Evolutionary conservation across 2,888 invertebrate genomes (phyloP), one percentile per base, ranked within the genome.

Genomic region (Blastobasis adustella): DNA sequence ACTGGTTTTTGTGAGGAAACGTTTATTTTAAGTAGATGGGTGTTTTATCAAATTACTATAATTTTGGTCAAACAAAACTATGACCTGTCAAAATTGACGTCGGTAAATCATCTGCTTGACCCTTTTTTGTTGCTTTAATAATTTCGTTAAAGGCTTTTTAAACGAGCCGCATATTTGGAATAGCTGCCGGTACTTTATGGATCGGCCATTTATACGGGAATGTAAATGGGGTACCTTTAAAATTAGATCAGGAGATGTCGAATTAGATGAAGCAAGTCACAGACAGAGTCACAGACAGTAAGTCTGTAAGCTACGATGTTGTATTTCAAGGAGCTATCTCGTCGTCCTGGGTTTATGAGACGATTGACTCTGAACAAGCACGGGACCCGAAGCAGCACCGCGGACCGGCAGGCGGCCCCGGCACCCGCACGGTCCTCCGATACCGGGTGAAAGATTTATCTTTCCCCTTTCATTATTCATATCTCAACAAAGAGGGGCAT

Each of bases 1-100:
- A 67, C 59, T 63, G 59, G 54, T 67, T 77, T 79, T 79, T 75
- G 23, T 69, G 63, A 65, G 56, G 57, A 69, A 63, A 63, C 80
- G 75, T 82, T 85, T 79, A 76, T 79, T 79, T 75, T 80, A 85
- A 85, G 82, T 82, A 82, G 79, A 86, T 81, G 79, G 78, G 68
- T 82, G 75, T 85, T 85, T 80, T 79, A 79, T 82, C 73, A 85
- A 86, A 87, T 88, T 80, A 87, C 87, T 86, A 85, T 88, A 87
- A 88, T 88, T 87, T 82, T 69, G 75, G 76, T 73, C 76, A 79
- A 79, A 83, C 80, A 80, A 82, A 86, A 86, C 84, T 85, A 84
- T 75, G 77, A 80, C 71, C 87, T 86, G 87, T 88, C 87, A 82
- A 71, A 78, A 79, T 72, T 86, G 87, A 86, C 80, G 82, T 79